These are phyloP conservation scores for Mythimna ferrago DNA, from an alignment of 2,888 invertebrate species.

Conservation along the genomic window DNA sequence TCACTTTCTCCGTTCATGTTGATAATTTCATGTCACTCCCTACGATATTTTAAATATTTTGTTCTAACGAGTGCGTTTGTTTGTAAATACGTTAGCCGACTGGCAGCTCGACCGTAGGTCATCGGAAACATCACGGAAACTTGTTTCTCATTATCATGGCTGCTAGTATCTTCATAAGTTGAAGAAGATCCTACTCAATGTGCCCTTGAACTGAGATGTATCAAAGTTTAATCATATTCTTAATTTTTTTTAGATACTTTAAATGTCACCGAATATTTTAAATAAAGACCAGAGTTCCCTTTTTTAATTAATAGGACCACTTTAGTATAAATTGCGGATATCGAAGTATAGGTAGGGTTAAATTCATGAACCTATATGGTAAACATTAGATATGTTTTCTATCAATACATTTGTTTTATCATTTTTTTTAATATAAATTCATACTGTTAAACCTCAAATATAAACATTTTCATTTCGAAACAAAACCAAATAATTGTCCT, in stretches of 20 bases:
- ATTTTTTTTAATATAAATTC: too few relatives aligned
- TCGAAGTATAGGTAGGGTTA: too few relatives aligned
- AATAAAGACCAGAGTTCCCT: not conserved
- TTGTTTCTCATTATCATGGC: conserved; percentile 52
- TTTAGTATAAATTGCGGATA: not conserved
- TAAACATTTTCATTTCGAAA: too few relatives aligned
- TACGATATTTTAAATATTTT: conserved; percentile 15
- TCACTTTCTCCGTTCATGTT: conserved; percentile 69
- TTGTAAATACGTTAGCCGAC: conserved; percentile 54
- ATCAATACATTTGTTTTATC: too few relatives aligned
- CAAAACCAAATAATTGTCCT: too few relatives aligned
- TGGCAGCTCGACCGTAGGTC: conserved; percentile 42
- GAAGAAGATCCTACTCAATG: conserved; percentile 14
- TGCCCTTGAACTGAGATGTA: conserved; percentile 42
- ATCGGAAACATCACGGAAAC: conserved; percentile 59
- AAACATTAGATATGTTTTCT: too few relatives aligned
- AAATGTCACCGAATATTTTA: conserved; percentile 2
- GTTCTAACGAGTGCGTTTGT: conserved; percentile 56
- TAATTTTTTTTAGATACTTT: not conserved
- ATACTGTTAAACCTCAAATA: too few relatives aligned
- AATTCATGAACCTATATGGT: not conserved
- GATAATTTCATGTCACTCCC: conserved; percentile 51
- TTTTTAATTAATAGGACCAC: not conserved
- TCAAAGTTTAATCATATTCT: conserved; percentile 22
- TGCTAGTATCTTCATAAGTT: conserved; percentile 23